Percentiles rank a stretch among this genome's conserved stretches.
phyloP scores from a whole-genome alignment of 2,113 vertebrate genomes.

The Nerophis ophidion region DNA sequence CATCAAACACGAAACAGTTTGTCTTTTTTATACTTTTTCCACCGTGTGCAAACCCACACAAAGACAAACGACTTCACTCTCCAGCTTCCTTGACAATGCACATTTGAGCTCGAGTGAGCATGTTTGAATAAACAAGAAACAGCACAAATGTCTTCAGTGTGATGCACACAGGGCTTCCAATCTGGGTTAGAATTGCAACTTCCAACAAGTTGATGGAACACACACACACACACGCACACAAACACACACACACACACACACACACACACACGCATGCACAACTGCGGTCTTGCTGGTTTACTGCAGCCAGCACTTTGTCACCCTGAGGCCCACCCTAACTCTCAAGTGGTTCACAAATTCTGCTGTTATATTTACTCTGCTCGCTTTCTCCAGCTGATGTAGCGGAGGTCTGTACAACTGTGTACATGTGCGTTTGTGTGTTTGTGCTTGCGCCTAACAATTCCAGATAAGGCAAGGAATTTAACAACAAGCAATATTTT shows the following conservation, averaged over 20 bases:
- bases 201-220: not conserved
- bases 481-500: constrained; percentile 24
- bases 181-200: not conserved
- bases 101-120: not conserved
- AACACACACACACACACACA: constrained; percentile 5
- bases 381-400: constrained; percentile 34
- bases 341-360: constrained; percentile 58
- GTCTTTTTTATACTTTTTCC: constrained; percentile 1
- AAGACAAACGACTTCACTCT: not conserved
- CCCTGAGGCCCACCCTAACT: constrained; percentile 63
- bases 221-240: not conserved
- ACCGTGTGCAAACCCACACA: not conserved
- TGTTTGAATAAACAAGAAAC: constrained; percentile 1
- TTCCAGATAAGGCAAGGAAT: constrained; percentile 13
- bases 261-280: not conserved
- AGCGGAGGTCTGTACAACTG: constrained; percentile 1
- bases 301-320: constrained; percentile 68
- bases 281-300: constrained; percentile 37
- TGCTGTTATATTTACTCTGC: constrained; percentile 67
- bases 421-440: constrained; percentile 1
- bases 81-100: not conserved
- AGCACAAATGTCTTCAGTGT: constrained; percentile 2
- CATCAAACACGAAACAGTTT: constrained; percentile 36
- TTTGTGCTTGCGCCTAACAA: constrained; percentile 9
- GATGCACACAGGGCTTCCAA: constrained; percentile 1